phyloP scores from a whole-genome alignment of 2,797 vertebrate genomes.

The Propithecus deckenii region DNA sequence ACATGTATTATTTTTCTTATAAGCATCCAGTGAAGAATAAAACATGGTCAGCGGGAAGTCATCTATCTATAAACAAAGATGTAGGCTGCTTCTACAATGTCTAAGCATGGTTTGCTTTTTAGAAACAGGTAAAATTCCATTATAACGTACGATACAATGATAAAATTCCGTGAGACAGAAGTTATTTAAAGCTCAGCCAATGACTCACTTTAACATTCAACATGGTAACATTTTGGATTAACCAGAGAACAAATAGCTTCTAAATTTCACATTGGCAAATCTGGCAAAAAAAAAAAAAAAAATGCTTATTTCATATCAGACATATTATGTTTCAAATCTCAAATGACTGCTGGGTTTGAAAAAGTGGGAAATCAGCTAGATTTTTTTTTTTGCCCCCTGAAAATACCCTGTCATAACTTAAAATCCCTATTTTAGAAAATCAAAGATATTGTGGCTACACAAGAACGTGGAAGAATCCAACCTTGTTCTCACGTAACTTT shows the following conservation, averaged over 20 bases:
- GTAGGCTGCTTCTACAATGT: neutral
- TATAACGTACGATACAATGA: neutral
- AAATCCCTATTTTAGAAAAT: too few species aligned
- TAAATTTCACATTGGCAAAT: too few species aligned
- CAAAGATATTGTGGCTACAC: too few species aligned
- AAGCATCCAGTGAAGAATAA: neutral
- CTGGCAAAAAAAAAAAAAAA: too few species aligned
- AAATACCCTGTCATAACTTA: too few species aligned
- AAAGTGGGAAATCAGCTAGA: too few species aligned
- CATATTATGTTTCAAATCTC: too few species aligned
- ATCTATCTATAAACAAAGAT: neutral
- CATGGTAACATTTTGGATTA: neutral
- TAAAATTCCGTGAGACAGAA: neutral
- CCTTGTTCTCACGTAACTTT: too few species aligned
- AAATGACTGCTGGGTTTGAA: too few species aligned
- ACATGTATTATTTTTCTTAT: neutral
- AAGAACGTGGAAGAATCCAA: too few species aligned
- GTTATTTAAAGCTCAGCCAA: neutral
- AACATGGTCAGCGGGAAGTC: neutral
- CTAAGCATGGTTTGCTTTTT: neutral
- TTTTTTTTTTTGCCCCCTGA: too few species aligned
- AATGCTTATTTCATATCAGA: too few species aligned
- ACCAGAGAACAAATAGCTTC: neutral
- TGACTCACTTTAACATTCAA: conserved; percentile 1
- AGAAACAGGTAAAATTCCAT: conserved; percentile 2